Evolutionary conservation across 2,888 invertebrate species (phyloP).

Genomic region (Microplitis manilae): DNA sequence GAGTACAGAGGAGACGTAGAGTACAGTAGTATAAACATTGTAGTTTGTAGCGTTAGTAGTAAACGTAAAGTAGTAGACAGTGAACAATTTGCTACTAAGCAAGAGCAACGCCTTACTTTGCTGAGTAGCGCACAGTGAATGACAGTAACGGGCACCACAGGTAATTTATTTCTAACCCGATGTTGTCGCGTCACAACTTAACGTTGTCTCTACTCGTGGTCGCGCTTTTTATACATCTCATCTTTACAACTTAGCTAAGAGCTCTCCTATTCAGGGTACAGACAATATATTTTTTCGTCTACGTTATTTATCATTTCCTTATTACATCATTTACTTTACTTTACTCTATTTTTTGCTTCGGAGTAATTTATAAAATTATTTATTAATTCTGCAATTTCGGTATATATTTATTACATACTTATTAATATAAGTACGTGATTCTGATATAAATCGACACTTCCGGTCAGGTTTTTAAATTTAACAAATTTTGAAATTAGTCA

Average conservation of each 20-base stretch:
- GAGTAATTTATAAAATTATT: no score
- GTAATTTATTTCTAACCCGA: conserved; percentile 16
- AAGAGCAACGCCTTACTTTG: conserved; percentile 25
- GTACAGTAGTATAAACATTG: conserved; percentile 1
- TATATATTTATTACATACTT: no score
- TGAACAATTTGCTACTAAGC: conserved; percentile 35
- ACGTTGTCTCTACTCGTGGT: background rate
- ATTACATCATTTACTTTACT: background rate
- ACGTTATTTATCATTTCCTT: conserved; percentile 1
- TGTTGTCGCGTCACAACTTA: conserved; percentile 11
- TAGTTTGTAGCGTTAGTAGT: conserved; percentile 10
- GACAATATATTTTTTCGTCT: background rate
- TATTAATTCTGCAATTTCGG: no score
- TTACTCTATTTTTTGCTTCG: background rate
- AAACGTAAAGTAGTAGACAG: background rate
- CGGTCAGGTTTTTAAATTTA: background rate
- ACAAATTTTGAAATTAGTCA: no score
- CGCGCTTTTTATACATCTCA: background rate
- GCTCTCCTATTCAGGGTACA: background rate
- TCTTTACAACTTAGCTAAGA: no score
- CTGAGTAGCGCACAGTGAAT: conserved; percentile 18
- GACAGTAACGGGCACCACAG: conserved; percentile 28
- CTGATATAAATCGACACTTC: background rate
- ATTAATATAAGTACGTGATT: no score
- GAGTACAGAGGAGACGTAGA: no score